phyloP scores from a whole-genome alignment of 2,113 vertebrate genomes.

The Asarcornis scutulata region DNA sequence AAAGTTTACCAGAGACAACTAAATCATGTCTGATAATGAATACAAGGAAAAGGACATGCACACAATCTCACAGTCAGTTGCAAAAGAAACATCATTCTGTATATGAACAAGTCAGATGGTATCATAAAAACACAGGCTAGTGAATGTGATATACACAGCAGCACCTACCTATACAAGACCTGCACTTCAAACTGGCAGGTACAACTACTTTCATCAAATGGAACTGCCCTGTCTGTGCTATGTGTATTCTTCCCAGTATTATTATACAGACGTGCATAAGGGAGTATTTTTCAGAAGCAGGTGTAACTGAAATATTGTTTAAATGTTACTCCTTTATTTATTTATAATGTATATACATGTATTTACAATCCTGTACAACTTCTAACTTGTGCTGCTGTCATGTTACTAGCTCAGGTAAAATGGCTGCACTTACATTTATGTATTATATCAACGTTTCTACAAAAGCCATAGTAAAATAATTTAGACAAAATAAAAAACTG shows the following conservation, averaged over 20 bases:
- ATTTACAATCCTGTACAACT: not conserved
- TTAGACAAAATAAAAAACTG: not conserved
- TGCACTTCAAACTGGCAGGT: not conserved
- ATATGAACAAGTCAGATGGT: rapidly evolving
- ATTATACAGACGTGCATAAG: too few relatives aligned
- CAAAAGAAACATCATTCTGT: not conserved
- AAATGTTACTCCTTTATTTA: not conserved
- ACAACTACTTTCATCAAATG: not conserved
- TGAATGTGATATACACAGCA: not conserved
- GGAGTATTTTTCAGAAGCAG: not conserved
- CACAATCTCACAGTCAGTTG: not conserved
- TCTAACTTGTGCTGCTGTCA: not conserved
- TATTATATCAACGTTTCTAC: not conserved
- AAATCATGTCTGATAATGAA: not conserved
- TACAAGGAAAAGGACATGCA: not conserved
- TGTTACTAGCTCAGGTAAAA: not conserved
- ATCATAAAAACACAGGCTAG: not conserved
- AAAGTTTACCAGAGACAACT: not conserved
- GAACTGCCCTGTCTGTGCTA: not conserved
- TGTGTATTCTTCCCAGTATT: not conserved
- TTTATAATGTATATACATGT: not conserved
- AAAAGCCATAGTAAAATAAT: not conserved
- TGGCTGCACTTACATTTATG: not conserved
- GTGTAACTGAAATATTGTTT: not conserved
- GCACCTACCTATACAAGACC: not conserved